Evolutionary conservation across 1,140 invertebrate species (phyloP).

Genomic region (Amphibalanus amphitrite): DNA sequence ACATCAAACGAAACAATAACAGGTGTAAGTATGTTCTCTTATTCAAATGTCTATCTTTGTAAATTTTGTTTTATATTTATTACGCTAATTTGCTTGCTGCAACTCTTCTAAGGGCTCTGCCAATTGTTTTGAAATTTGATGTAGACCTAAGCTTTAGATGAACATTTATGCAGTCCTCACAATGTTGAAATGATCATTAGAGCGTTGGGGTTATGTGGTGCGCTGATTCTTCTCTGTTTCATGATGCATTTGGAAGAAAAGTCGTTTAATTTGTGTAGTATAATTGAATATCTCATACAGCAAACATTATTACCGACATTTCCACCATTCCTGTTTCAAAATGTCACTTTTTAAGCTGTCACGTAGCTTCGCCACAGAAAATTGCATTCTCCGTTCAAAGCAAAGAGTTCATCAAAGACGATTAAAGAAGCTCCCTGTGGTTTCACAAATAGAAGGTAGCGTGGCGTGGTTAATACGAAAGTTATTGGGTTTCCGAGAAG

Average conservation of each 20-base stretch:
- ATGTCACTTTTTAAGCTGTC: not conserved
- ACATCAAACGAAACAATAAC: slow-evolving; percentile 29
- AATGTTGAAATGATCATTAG: too few relatives aligned
- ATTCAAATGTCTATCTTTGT: slow-evolving; percentile 7
- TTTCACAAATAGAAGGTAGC: not conserved
- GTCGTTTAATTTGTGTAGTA: not conserved
- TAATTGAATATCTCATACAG: not conserved
- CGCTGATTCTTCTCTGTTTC: too few relatives aligned
- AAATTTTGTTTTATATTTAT: too few relatives aligned
- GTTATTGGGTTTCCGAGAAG: not conserved
- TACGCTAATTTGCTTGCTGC: too few relatives aligned
- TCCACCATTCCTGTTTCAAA: not conserved
- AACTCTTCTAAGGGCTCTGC: too few relatives aligned
- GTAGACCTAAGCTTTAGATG: too few relatives aligned
- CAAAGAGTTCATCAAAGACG: too few relatives aligned
- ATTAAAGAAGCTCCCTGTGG: not conserved
- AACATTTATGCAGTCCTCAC: too few relatives aligned
- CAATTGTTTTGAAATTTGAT: too few relatives aligned
- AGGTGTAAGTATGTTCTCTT: slow-evolving; percentile 17
- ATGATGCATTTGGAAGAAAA: slow-evolving; percentile 4
- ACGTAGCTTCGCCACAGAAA: not conserved
- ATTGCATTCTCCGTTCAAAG: too few relatives aligned
- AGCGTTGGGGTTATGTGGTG: too few relatives aligned
- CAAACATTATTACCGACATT: not conserved
- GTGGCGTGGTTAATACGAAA: not conserved